Evolutionary conservation across 2,797 vertebrate species (phyloP), one percentile per base, ranked within the genome.

Genomic region (Orestias chungarensis): DNA sequence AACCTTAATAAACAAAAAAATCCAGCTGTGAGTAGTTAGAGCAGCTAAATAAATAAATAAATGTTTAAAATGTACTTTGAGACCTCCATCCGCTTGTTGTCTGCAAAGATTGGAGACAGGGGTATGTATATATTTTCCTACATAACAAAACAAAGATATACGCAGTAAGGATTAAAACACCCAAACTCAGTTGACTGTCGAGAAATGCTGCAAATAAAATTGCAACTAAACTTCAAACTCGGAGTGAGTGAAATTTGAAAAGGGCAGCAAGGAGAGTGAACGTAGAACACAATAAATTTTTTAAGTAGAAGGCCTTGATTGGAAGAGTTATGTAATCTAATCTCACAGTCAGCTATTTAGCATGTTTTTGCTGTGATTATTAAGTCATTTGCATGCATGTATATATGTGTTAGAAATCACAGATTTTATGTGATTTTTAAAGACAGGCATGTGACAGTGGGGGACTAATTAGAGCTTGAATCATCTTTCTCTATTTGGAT

Each of bases 231-330:
- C 65, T 14, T 50, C 7, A 49, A 46, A 72, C n/a, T 23, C 15
- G 65, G 35, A 66, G n/a, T 66, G 55, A 35, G 40, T 78, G 74
- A 76, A 59, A 82, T 86, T 82, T 64, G 14, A 31, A 73, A 62
- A 40, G 33, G 47, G 29, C 42, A 31, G 2, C 17, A 23, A 31
- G 15, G 52, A 27, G 49, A 42, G 54, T 14, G 4, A 62, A 44
- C 50, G 40, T 50, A n/a, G 46, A 59, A 69, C 69, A 64, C 59
- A 40, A 50, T 61, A 61, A 54, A 54, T n/a, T 55, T 31, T 79
- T 84, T 17, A 70, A 55, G 35, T 1, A 8, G 70, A 7, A 23
- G 25, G 66, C 25, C 64, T 47, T 29, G 44, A 7, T 0, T 59
- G 49, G 4, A 74, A 33, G 4, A 68, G 43, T 6, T 25, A 17